Percentiles rank a stretch among this genome's conserved stretches.
Conservation (phyloP, 2,888 invertebrate genomes). For the Parelbella ahira region DNA sequence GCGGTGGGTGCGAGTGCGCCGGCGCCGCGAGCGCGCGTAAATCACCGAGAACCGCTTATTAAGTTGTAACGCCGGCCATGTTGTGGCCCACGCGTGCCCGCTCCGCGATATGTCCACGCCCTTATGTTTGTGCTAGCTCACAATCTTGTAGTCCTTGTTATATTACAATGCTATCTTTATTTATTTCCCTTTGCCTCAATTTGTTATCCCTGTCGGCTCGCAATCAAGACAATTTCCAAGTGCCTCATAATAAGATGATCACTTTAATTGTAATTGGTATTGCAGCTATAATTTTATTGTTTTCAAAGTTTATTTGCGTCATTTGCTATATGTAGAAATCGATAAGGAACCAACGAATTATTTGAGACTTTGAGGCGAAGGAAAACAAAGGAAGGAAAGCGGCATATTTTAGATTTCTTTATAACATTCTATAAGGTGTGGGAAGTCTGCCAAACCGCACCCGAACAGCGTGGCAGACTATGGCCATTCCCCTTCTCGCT, state of each 20-base stretch:
- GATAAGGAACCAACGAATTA: no score
- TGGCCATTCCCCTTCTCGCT: no score
- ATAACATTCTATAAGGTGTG: no score
- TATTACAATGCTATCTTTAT: slow-evolving; percentile 36
- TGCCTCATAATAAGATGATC: no score
- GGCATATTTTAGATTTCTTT: no score
- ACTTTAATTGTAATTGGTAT: no score
- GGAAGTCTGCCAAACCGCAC: no score
- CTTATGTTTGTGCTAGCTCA: slow-evolving; percentile 59
- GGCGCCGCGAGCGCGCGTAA: slow-evolving; percentile 76
- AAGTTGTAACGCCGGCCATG: slow-evolving; percentile 75
- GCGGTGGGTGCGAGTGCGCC: slow-evolving; percentile 58
- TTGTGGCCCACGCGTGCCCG: slow-evolving; percentile 68
- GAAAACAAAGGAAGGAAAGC: no score
- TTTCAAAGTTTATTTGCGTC: background rate
- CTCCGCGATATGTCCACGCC: slow-evolving; percentile 59
- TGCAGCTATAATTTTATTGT: background rate
- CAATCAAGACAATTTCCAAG: no score
- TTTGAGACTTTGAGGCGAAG: no score
- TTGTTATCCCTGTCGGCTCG: slow-evolving; percentile 21
- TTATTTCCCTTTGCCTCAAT: slow-evolving; percentile 26
- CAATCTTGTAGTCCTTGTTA: slow-evolving; percentile 44
- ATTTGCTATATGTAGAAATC: no score
- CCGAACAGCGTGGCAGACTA: no score
- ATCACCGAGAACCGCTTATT: slow-evolving; percentile 77